Percentiles rank a stretch among this genome's conserved stretches.
These are phyloP conservation scores for Chelon auratus DNA, from an alignment of 2,797 vertebrate species.

Conservation along the genomic window DNA sequence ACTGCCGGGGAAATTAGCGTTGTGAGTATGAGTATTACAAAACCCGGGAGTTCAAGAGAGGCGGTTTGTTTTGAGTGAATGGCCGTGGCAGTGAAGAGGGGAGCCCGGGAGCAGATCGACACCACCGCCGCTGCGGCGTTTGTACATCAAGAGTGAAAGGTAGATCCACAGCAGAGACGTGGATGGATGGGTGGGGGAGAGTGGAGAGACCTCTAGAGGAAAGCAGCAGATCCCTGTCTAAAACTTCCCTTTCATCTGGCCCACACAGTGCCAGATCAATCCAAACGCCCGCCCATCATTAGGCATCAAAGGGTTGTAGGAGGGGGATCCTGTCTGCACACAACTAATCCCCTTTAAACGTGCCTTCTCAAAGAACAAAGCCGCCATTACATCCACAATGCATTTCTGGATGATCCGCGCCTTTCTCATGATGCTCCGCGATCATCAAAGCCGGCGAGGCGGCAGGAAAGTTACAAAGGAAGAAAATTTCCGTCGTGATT, in stretches of 20 bases:
- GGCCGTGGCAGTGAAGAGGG: not conserved
- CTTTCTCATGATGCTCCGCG: slow-evolving; percentile 23
- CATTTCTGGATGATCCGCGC: slow-evolving; percentile 48
- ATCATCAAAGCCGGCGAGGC: slow-evolving; percentile 55
- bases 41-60: slow-evolving; percentile 22
- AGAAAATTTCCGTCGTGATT: slow-evolving; percentile 12
- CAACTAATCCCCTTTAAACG: slow-evolving; percentile 76
- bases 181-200: slow-evolving; percentile 69
- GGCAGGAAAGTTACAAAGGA: slow-evolving; percentile 31
- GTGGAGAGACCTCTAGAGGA: slow-evolving; percentile 68
- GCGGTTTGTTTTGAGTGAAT: slow-evolving; percentile 7
- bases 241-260: slow-evolving; percentile 78
- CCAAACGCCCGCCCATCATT: slow-evolving; percentile 76
- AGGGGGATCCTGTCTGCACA: slow-evolving; percentile 70
- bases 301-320: slow-evolving; percentile 78
- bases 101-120: slow-evolving; percentile 47
- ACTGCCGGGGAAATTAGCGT: slow-evolving; percentile 1
- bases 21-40: slow-evolving; percentile 35
- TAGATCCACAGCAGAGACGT: slow-evolving; percentile 51
- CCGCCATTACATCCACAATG: slow-evolving; percentile 68
- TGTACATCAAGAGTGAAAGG: slow-evolving; percentile 61
- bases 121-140: slow-evolving; percentile 19
- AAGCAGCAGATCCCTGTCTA: slow-evolving; percentile 69
- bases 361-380: slow-evolving; percentile 74
- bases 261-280: slow-evolving; percentile 81